Base-by-base conservation (phyloP, 2,797 vertebrate species). In the Nasua narica region DNA sequence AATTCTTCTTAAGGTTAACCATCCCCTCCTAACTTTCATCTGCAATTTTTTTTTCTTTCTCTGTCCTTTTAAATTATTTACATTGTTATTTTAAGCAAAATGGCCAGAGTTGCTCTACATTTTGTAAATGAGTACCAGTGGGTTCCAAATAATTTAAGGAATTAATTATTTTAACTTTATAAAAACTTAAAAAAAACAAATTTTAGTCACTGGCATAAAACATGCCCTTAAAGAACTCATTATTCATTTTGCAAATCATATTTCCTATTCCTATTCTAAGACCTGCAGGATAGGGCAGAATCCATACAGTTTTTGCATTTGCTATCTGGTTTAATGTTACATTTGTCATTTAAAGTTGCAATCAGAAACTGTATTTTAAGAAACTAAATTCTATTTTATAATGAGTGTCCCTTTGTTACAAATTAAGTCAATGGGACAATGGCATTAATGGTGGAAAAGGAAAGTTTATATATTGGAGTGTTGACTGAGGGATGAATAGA, bases 141-240 rank as follows among this genome's bases (percentile, higher is more conserved):
- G 8, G 48, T 96, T 95, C 25, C 21, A 87, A 92, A 79, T 91
- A 92, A 92, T 48, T 48, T 72, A 32, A 91, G 14, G 18, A 92
- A 84, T 76, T 87, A 29, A 65, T 94, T 97, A 81, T 3, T 67
- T 95, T 37, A 52, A 92, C 9, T 78, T 96, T 84, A 40, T 86
- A 96, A 81, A 5, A 81, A 60, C 52, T 67, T 72, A 60, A 7
- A 9, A 32, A 90, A 21, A 46, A n/a, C 5, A 35, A 58, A 29
- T 76, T 83, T 32, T 62, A 95, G 23, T 21, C 10, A 88, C 8
- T 69, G 23, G 15, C 23, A 65, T 81, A 69, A 91, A 91, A 84
- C 14, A 79, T 84, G 1, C 16, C 25, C 3, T 52, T 81, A 62
- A 67, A 43, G 46, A 95, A 3, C 8, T 84, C 1, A 0, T 29